These are phyloP conservation scores for Monochamus alternatus DNA, from an alignment of 2,888 invertebrate species.

Conservation along the genomic window DNA sequence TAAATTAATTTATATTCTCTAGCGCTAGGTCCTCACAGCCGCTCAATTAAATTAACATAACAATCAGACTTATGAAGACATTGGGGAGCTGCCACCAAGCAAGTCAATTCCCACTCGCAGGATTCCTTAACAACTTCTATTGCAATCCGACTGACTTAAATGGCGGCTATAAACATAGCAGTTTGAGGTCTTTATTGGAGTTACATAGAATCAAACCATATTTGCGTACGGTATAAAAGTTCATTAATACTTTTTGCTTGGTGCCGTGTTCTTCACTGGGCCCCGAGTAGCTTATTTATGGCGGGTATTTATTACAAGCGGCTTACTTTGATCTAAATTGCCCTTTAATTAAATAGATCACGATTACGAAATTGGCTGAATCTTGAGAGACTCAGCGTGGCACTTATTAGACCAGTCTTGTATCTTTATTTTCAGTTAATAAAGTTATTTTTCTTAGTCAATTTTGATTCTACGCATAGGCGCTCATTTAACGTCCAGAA, in stretches of 20 bases:
- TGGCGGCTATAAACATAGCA: slow-evolving; percentile 23
- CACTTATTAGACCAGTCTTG: slow-evolving; percentile 21
- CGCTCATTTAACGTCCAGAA: too few species aligned
- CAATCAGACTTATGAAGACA: slow-evolving; percentile 30
- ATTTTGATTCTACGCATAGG: neutral
- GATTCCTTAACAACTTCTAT: slow-evolving; percentile 34
- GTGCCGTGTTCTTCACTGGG: slow-evolving; percentile 37
- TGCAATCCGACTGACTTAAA: slow-evolving; percentile 28
- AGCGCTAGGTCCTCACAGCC: neutral
- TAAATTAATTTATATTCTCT: slow-evolving; percentile 15
- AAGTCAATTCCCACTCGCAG: slow-evolving; percentile 35
- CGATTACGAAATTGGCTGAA: slow-evolving; percentile 47
- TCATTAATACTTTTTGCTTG: slow-evolving; percentile 49
- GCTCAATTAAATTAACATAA: slow-evolving; percentile 26
- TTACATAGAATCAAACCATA: slow-evolving; percentile 25
- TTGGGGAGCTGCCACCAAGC: slow-evolving; percentile 32
- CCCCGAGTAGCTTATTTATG: slow-evolving; percentile 48
- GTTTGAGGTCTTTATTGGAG: slow-evolving; percentile 31
- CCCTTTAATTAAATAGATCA: slow-evolving; percentile 56
- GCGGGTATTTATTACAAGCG: slow-evolving; percentile 52
- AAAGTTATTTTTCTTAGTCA: slow-evolving; percentile 25
- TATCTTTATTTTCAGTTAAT: slow-evolving; percentile 42
- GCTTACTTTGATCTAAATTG: slow-evolving; percentile 55
- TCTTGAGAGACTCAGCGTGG: slow-evolving; percentile 39
- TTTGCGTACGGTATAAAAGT: slow-evolving; percentile 42